Conservation (phyloP, 1,140 invertebrate species). For the Hypsibius dujardini region DNA sequence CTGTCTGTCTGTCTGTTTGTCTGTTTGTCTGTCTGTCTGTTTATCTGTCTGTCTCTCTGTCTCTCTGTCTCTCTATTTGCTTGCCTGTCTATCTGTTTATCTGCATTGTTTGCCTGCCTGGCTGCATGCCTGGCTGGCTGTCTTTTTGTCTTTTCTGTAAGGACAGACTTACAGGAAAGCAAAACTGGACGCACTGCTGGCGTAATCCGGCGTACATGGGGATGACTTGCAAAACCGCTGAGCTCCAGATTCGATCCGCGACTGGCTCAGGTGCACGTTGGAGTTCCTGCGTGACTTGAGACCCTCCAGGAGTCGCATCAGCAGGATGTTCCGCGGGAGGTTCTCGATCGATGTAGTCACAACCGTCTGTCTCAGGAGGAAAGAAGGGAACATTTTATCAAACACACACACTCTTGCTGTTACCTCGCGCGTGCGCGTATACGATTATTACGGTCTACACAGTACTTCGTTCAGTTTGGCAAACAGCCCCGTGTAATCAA, state of each 20-base stretch:
- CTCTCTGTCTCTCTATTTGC: too few relatives aligned
- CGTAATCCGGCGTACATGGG: background rate
- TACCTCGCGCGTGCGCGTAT: too few relatives aligned
- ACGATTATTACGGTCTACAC: too few relatives aligned
- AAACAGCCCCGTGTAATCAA: too few relatives aligned
- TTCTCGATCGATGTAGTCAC: slow-evolving; percentile 46
- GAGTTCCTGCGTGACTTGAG: slow-evolving; percentile 41
- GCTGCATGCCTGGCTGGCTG: too few relatives aligned
- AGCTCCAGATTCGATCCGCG: background rate
- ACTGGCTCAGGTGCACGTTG: slow-evolving; percentile 17
- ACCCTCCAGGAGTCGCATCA: slow-evolving; percentile 77
- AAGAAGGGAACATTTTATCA: background rate
- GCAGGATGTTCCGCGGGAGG: slow-evolving; percentile 71
- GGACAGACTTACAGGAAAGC: background rate
- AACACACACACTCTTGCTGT: background rate
- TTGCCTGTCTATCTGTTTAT: too few relatives aligned
- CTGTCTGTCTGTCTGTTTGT: too few relatives aligned
- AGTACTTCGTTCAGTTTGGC: too few relatives aligned
- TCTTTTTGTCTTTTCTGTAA: too few relatives aligned
- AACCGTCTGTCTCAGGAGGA: slow-evolving; percentile 52
- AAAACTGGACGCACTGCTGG: background rate
- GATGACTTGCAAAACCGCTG: background rate
- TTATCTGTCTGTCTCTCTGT: too few relatives aligned
- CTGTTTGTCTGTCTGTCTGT: too few relatives aligned
- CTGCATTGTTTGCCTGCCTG: too few relatives aligned